A percentile compares a stretch with the other conserved stretches of the same genome.
Conservation (phyloP, 2,113 vertebrate species). For the Chloropsis cyanopogon region DNA sequence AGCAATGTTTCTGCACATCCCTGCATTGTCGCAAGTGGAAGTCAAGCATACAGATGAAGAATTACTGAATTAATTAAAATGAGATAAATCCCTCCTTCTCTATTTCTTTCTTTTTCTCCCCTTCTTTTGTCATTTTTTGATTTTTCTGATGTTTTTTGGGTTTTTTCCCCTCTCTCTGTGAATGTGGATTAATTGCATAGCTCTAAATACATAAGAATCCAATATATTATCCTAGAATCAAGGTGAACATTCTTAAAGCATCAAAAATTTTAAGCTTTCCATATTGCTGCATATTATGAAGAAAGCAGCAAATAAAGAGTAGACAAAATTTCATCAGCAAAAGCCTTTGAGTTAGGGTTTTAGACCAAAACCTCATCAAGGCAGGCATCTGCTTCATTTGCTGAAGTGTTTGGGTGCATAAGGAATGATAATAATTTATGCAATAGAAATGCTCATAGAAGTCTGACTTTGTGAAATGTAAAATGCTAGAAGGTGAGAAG, state of each 20-base stretch:
- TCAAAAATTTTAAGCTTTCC: not conserved
- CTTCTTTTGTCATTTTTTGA: not conserved
- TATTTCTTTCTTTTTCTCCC: not conserved
- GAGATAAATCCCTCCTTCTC: not conserved
- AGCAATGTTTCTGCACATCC: not conserved
- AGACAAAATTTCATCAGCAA: not conserved
- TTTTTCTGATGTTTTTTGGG: not conserved
- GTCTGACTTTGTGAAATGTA: not conserved
- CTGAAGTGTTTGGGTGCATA: not conserved
- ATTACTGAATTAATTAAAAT: conserved; percentile 17
- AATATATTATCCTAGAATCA: not conserved
- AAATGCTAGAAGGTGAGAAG: not conserved
- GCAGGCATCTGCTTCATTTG: not conserved
- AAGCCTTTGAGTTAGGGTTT: not conserved
- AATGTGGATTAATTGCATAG: not conserved
- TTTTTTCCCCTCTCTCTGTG: not conserved
- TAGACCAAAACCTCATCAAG: not conserved
- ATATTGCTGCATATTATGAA: not conserved
- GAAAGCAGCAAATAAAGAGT: not conserved
- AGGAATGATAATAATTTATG: not conserved
- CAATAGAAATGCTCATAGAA: not conserved
- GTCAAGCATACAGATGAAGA: conserved; percentile 31
- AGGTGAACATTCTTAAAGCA: not conserved
- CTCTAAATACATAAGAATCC: not conserved
- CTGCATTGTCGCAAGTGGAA: not conserved